Base-by-base conservation (phyloP, 1,140 invertebrate genomes). In the Lepidostoma basale region DNA sequence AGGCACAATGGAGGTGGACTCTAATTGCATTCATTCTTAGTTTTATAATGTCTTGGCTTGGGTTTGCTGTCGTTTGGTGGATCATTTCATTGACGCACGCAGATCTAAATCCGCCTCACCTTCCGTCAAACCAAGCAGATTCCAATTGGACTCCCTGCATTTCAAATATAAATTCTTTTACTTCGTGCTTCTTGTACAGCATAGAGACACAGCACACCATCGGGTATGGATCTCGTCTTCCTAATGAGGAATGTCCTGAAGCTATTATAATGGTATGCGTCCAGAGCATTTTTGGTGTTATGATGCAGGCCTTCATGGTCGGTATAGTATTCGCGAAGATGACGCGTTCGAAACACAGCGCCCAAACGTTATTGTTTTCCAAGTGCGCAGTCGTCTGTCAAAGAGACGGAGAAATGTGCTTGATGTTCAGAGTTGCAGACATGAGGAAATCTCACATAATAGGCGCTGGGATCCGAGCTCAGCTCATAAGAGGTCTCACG, bases 361-460 rank as follows among this genome's bases (percentile, higher is more conserved):
- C 94, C 0, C 89, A 97, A 78, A 98, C 96, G 0, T 83, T 98
- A 3, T 83, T 98, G 67, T 98, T 98, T 78, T 96, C 93, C 45
- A 89, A 89, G 70, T 88, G 93, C 75, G 93, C 93, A 0, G 92
- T 95, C 1, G 88, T 98, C 44, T 94, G 91, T 75, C 84, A 91
- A 73, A 84, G 94, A 56, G 88, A 95, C 77, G 92, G 92, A 3
- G 86, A 91, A 68, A 79, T 97, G 3, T 96, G 93, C 76, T 82
- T 98, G 3, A 90, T 96, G 85, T 96, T 97, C 76, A 82, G 96
- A 23, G 93, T 98, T 0, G 96, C 95, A 2, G 95, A 98, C 78
- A 96, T 98, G 90, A 83, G 95, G 45, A 96, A 95, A 77, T 96
- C 93, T 3, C 95, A 95, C 79, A 93, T 98, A 69, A 91, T 97